Evolutionary conservation across 64 coral and sea anemone genomes (phyloP), one percentile per base, ranked within the genome.

Genomic region (Stylophora pistillata): DNA sequence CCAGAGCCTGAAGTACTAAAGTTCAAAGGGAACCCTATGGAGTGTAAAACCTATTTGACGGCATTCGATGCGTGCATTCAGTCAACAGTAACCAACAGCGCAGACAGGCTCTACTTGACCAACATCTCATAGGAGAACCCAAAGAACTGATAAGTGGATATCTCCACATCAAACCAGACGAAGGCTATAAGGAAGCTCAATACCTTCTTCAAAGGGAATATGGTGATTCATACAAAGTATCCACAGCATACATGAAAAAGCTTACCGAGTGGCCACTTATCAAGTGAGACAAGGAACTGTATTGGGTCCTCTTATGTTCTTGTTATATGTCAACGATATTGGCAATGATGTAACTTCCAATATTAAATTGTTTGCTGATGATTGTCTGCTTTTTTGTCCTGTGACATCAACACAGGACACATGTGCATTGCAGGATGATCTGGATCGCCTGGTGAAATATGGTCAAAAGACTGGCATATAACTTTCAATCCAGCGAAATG

Each of bases 1-100:
- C 77, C 88, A 1, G 52, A 89, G 13, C 76, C 53, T 1, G 79
- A 68, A 2, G 63, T 81, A 1, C 55, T 9, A 15, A 82, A 71
- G 53, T 88, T 83, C 23, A 84, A 30, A 30, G 79, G 89, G 0
- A 79, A 91, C 25, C 79, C 41, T 0, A 74, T 53, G 0, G 74
- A 91, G 3, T 84, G 26, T 29, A 76, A 85, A 53, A 28, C 91
- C 0, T 80, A 87, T 52, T 13, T 90, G 5, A 90, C 82, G 18
- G 88, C 88, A 10, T 81, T 92, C 20, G 63, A 92, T 70, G 58
- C 83, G 3, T 65, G 85, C 20, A 60, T 92, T 10, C n/a, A n/a
- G 27, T 13, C 76, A 16, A 92, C 12, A 73, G 78, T 30, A 0
- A 17, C 13, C 3, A 73, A 33, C 3, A 81, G 32, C 23, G 75